A percentile compares a stretch with the other conserved stretches of the same genome.
Evolutionary conservation across 2,797 vertebrate genomes (phyloP).

Genomic region (Mormyrus hasselquistii): DNA sequence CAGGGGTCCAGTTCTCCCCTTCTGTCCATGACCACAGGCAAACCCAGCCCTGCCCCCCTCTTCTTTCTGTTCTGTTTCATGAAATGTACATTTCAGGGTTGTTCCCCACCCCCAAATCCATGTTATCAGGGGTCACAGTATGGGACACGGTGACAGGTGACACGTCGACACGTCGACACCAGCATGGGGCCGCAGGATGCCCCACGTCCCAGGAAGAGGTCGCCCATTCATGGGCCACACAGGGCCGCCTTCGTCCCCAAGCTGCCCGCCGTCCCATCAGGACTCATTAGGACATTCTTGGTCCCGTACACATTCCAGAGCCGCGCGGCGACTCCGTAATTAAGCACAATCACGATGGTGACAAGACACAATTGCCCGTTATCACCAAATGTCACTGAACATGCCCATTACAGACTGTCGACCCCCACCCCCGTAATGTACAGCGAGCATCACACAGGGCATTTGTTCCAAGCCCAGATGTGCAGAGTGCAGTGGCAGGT

Average conservation of each 20-base stretch:
- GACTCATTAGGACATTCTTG: background rate
- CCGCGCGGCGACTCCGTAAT: background rate
- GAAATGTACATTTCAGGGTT: background rate
- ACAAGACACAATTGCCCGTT: background rate
- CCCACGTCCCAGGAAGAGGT: background rate
- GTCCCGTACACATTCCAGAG: background rate
- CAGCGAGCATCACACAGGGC: background rate
- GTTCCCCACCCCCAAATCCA: background rate
- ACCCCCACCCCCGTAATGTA: background rate
- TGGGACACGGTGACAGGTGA: background rate
- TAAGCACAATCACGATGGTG: background rate
- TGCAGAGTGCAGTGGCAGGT: background rate
- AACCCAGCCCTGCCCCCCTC: background rate
- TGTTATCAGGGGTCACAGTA: background rate
- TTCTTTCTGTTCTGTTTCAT: background rate
- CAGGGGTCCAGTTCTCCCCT: background rate
- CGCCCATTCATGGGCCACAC: background rate
- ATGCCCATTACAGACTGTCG: background rate
- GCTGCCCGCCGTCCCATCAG: background rate
- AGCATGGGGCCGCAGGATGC: background rate
- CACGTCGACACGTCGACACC: background rate
- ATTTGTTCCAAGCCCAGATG: background rate
- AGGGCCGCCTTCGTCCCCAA: background rate
- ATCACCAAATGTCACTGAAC: constrained; percentile 3
- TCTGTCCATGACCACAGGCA: background rate